phyloP scores from a whole-genome alignment of 2,888 invertebrate genomes.

The Apodemia duryi region DNA sequence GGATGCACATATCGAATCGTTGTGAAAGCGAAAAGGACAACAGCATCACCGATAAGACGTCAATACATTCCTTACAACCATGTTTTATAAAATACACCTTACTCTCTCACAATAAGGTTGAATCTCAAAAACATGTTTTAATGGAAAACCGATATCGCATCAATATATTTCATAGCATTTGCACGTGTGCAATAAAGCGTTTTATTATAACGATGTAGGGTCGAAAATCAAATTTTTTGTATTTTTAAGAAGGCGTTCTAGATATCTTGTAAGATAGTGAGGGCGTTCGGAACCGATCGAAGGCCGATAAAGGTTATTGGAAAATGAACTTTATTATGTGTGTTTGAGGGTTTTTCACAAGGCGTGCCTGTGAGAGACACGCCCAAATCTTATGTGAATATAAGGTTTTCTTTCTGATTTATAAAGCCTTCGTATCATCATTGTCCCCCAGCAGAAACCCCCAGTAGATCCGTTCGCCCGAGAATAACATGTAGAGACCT shows the following conservation, averaged over 20 bases:
- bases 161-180: slow-evolving; percentile 69
- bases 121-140: slow-evolving; percentile 45
- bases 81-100: slow-evolving; percentile 51
- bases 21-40: slow-evolving; percentile 60
- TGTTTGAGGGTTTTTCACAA: slow-evolving; percentile 56
- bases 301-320: slow-evolving; percentile 69
- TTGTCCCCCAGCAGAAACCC: neutral
- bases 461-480: neutral
- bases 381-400: slow-evolving; percentile 67
- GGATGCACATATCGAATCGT: slow-evolving; percentile 62
- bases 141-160: slow-evolving; percentile 79
- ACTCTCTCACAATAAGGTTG: slow-evolving; percentile 38
- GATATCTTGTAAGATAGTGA: slow-evolving; percentile 77
- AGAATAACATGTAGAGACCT: neutral
- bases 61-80: slow-evolving; percentile 69
- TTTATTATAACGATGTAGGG: slow-evolving; percentile 45
- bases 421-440: slow-evolving; percentile 37
- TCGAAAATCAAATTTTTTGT: slow-evolving; percentile 39
- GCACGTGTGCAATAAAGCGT: slow-evolving; percentile 42
- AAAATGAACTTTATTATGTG: slow-evolving; percentile 70
- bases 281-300: slow-evolving; percentile 76
- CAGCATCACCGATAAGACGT: slow-evolving; percentile 75
- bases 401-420: slow-evolving; percentile 49
- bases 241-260: slow-evolving; percentile 75
- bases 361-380: slow-evolving; percentile 66